These are phyloP conservation scores for Natrix natrix DNA, from an alignment of 2,797 vertebrate genomes.

Conservation along the genomic window DNA sequence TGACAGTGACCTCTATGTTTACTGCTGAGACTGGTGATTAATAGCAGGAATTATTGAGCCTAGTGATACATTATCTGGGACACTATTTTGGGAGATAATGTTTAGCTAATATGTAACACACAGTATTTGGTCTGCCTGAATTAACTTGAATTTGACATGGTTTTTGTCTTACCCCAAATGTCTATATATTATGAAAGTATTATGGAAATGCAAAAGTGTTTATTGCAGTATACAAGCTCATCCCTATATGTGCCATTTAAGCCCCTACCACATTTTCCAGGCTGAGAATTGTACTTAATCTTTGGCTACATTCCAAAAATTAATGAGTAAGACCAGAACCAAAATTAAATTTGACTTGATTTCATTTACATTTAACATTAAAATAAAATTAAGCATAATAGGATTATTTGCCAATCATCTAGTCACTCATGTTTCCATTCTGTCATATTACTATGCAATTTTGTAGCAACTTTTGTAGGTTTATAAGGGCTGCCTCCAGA, in stretches of 20 bases:
- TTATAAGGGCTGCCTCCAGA: neutral
- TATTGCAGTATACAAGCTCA: neutral
- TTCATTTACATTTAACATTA: neutral
- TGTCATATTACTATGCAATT: neutral
- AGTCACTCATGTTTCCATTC: neutral
- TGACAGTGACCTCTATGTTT: neutral
- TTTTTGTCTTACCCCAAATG: neutral
- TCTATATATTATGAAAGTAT: neutral
- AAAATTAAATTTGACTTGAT: neutral
- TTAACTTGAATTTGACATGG: neutral
- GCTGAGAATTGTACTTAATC: neutral
- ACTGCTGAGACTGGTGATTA: neutral
- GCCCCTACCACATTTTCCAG: neutral
- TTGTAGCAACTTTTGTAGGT: neutral
- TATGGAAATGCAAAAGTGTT: neutral
- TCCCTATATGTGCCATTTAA: neutral
- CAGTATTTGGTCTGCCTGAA: neutral
- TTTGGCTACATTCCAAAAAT: neutral
- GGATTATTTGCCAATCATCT: neutral
- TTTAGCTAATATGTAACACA: conserved; percentile 1
- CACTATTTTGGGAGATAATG: neutral
- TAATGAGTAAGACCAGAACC: neutral
- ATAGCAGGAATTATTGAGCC: neutral
- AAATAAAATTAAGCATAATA: neutral
- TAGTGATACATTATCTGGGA: neutral